Evolutionary conservation across 2,888 invertebrate genomes (phyloP), one percentile per base, ranked within the genome.

Genomic region (Augiades crinisus): DNA sequence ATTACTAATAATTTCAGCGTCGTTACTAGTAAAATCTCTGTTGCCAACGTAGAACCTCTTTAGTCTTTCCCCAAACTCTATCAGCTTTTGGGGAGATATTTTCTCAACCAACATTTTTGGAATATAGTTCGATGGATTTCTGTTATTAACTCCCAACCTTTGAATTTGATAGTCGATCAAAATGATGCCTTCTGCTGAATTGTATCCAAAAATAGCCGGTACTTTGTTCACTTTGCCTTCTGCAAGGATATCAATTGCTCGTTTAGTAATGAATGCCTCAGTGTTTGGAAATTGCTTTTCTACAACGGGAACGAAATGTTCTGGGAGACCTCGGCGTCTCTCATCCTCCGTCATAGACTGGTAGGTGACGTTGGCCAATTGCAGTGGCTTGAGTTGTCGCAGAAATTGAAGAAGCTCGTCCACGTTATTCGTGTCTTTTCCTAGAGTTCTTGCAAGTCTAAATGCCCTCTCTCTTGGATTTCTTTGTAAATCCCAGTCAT

Each of bases 291-390:
- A 70, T 24, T 47, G 53, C 50, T 67, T 70, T 56, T 77, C 76
- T 12, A 73, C 55, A 2, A 69, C 69, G 1, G 75, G 75, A 13
- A 56, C 57, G 50, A 75, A 75, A 40, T 68, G 63, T 14, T 70
- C 60, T 0, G 72, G 68, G 2, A 72, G 45, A 1, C 69, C 69
- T 52, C 68, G 59, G 4, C 55, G 36, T 30, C 56, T 63, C 47
- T 74, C 73, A 12, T 70, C 70, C 0, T 46, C 44, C 2, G 65
- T 63, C 60, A 65, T 59, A 2, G 69, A 64, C 34, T 58, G 61
- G 7, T 60, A 51, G 0, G 71, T 73, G 2, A 67, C 37, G 5
- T 58, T 64, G 0, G 59, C 53, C 2, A 78, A 52, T 34, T 72
- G 50, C 0, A 31, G 14, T 3, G 62, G 61, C 3, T 67, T 61